These are phyloP conservation scores for Passer domesticus DNA, from an alignment of 2,113 vertebrate genomes.

Conservation along the genomic window DNA sequence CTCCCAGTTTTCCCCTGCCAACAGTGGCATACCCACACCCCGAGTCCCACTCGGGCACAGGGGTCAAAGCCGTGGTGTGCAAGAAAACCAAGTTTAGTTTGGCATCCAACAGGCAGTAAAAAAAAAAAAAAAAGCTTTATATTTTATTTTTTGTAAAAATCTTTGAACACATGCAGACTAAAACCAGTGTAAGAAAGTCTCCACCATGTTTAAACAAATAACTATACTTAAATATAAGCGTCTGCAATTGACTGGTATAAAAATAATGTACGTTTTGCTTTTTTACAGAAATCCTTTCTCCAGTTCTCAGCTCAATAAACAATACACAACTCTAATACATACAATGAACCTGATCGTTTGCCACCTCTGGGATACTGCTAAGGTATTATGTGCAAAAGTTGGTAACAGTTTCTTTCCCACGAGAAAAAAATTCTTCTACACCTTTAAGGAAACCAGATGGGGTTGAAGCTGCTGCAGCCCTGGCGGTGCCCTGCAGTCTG, in stretches of 20 bases:
- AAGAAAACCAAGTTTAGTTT: not conserved
- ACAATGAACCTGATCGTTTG: conserved; percentile 72
- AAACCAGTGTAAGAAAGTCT: conserved; percentile 97
- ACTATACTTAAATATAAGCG: conserved; percentile 85
- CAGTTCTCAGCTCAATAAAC: conserved; percentile 80
- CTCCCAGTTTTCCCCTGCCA: too few relatives aligned
- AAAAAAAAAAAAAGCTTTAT: conserved; percentile 59
- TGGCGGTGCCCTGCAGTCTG: fast-evolving
- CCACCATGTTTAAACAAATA: conserved; percentile 87
- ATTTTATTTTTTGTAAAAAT: conserved; percentile 95
- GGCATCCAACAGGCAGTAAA: conserved; percentile 6
- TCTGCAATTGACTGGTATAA: conserved; percentile 89
- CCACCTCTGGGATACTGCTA: conserved; percentile 73
- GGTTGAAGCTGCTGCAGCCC: not conserved
- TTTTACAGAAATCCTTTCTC: conserved; percentile 80
- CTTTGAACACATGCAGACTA: conserved; percentile 95
- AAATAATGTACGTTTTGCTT: conserved; percentile 79
- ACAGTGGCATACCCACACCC: not conserved
- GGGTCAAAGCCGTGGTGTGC: fast-evolving
- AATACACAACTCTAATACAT: conserved; percentile 80
- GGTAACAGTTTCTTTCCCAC: not conserved
- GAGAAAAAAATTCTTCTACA: conserved; percentile 23
- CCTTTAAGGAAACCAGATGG: conserved; percentile 51
- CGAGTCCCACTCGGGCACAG: fast-evolving
- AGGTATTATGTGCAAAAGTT: conserved; percentile 87